Conservation (phyloP, 1,140 invertebrate genomes). For the Pseudomyrmex pallidus region DNA sequence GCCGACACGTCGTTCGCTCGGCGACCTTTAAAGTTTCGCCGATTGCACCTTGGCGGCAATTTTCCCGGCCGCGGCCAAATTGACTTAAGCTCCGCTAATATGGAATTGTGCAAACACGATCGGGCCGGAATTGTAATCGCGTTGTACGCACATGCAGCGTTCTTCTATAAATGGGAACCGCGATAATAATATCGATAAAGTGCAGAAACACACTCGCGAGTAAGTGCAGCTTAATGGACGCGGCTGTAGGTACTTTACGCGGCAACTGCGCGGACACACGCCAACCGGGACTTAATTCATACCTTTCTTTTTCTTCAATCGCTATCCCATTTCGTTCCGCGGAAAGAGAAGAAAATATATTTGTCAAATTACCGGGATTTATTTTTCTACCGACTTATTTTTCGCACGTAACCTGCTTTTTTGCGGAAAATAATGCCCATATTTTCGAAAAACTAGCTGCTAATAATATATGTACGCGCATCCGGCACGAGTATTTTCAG, state of each 20-base stretch:
- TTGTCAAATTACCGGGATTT: neutral
- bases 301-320: conserved; percentile 23
- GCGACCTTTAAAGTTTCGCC: neutral
- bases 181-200: conserved; percentile 60
- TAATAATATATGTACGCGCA: neutral
- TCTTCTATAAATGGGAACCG: conserved; percentile 25
- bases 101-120: conserved; percentile 44
- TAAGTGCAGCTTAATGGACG: conserved; percentile 55
- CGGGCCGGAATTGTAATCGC: conserved; percentile 45
- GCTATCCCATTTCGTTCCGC: neutral
- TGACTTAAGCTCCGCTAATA: conserved; percentile 26
- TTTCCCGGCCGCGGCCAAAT: conserved; percentile 16
- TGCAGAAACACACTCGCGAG: conserved; percentile 15
- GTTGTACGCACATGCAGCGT: conserved; percentile 23
- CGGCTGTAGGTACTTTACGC: conserved; percentile 32
- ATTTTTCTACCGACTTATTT: too few species aligned
- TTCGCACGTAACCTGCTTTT: too few species aligned
- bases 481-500: neutral
- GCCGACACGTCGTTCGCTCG: neutral
- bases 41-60: conserved; percentile 21
- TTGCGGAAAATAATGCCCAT: too few species aligned
- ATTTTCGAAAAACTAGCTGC: too few species aligned
- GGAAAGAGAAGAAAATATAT: conserved; percentile 1
- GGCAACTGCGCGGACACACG: conserved; percentile 18
- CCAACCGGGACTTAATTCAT: neutral